Evolutionary conservation across 2,888 invertebrate species (phyloP).

Genomic region (Automeris io): DNA sequence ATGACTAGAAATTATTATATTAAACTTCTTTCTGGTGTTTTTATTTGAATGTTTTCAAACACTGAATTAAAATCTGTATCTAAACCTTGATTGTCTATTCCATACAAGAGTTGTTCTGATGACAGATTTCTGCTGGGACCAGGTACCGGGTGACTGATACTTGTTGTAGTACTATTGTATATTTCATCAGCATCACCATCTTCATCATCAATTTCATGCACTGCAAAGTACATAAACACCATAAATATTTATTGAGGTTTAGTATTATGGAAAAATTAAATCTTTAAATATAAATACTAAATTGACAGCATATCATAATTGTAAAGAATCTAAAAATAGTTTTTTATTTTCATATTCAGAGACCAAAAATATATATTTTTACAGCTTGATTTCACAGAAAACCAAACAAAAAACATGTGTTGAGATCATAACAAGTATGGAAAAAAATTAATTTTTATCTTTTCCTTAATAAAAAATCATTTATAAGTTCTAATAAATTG

Average conservation of each 20-base stretch:
- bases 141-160: constrained; percentile 45
- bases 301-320: no score
- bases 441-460: no score
- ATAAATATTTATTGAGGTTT: no score
- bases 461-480: no score
- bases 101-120: constrained; percentile 67
- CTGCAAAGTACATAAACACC: constrained; percentile 27
- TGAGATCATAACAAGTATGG: no score
- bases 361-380: no score
- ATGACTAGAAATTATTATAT: constrained; percentile 44
- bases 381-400: no score
- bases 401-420: no score
- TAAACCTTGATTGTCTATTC: constrained; percentile 77
- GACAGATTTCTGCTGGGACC: constrained; percentile 66
- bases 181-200: constrained; percentile 65
- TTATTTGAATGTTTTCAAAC: constrained; percentile 79
- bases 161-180: constrained; percentile 66
- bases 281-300: background rate
- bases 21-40: constrained; percentile 57
- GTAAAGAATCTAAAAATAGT: no score
- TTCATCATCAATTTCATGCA: constrained; percentile 68
- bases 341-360: no score
- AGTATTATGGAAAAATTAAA: no score
- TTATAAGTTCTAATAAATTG: no score
- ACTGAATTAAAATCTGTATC: constrained; percentile 80